Evolutionary conservation across 2,113 vertebrate genomes (phyloP).

Genomic region (Mastomys coucha): DNA sequence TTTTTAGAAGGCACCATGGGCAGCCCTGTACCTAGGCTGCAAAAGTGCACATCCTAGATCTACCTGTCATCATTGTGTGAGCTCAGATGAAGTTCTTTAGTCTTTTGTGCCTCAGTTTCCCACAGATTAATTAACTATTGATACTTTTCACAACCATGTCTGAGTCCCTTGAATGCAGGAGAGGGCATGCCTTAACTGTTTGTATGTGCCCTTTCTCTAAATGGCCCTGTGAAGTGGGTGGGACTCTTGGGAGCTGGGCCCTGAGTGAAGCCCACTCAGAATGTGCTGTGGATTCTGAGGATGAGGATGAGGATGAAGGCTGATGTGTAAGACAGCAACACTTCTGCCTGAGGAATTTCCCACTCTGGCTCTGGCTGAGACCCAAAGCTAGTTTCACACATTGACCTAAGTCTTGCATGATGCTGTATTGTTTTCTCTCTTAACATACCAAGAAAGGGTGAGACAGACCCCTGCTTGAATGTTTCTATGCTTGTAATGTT

Average conservation of each 20-base stretch:
- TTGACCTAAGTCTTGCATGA: constrained; percentile 6
- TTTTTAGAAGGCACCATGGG: not conserved
- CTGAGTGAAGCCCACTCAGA: not conserved
- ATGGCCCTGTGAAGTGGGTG: not conserved
- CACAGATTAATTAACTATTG: not conserved
- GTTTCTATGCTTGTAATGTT: not conserved
- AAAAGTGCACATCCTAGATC: not conserved
- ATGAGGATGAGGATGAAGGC: not conserved
- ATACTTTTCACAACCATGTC: not conserved
- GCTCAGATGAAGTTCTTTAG: not conserved
- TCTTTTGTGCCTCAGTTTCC: not conserved
- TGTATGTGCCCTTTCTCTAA: not conserved
- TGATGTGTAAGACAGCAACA: constrained; percentile 5
- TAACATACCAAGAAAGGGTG: not conserved
- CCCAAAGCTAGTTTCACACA: not conserved
- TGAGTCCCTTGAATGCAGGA: not conserved
- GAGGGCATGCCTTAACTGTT: not conserved
- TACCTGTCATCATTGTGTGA: not conserved
- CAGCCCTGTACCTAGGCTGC: not conserved
- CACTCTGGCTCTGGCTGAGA: not conserved
- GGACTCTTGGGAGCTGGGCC: not conserved
- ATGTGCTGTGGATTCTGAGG: not conserved
- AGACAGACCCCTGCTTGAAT: constrained; percentile 22
- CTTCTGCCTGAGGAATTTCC: constrained; percentile 1
- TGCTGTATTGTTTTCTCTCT: not conserved